These are phyloP conservation scores for Catharus fuscescens DNA, from an alignment of 2,113 vertebrate species.

Conservation along the genomic window DNA sequence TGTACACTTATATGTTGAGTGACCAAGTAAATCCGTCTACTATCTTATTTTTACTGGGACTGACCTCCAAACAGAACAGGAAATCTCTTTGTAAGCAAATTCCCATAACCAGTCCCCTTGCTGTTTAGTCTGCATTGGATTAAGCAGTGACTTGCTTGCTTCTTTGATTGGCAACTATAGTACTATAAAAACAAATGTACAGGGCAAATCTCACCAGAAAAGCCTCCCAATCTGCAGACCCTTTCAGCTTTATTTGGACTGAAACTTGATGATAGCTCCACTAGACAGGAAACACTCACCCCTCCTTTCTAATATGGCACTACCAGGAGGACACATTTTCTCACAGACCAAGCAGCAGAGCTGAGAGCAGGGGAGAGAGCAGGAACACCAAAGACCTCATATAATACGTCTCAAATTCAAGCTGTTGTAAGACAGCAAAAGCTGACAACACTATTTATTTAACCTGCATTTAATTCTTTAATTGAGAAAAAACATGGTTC, in stretches of 20 bases:
- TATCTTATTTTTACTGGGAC: slow-evolving; percentile 40
- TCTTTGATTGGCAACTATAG: slow-evolving; percentile 77
- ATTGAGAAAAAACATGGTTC: background rate
- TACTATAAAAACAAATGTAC: slow-evolving; percentile 74
- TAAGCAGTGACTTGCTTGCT: slow-evolving; percentile 62
- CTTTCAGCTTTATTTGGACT: slow-evolving; percentile 76
- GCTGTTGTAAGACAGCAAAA: slow-evolving; percentile 24
- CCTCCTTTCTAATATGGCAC: slow-evolving; percentile 49
- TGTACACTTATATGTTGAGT: background rate
- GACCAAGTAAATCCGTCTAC: slow-evolving; percentile 5
- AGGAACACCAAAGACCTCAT: background rate
- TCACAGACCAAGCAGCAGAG: slow-evolving; percentile 54
- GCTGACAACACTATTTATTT: slow-evolving; percentile 44
- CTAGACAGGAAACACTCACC: slow-evolving; percentile 68
- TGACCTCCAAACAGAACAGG: slow-evolving; percentile 73
- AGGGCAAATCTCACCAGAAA: slow-evolving; percentile 62
- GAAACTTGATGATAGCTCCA: slow-evolving; percentile 69
- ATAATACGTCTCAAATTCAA: background rate
- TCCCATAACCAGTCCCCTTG: slow-evolving; percentile 66
- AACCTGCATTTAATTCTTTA: slow-evolving; percentile 44
- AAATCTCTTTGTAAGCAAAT: slow-evolving; percentile 77
- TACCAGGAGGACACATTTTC: slow-evolving; percentile 61
- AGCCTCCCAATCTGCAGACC: slow-evolving; percentile 34
- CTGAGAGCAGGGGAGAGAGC: background rate
- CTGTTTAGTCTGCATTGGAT: slow-evolving; percentile 79